Base-by-base conservation (phyloP, 2,888 invertebrate genomes). In the Linnaemya vulpina region DNA sequence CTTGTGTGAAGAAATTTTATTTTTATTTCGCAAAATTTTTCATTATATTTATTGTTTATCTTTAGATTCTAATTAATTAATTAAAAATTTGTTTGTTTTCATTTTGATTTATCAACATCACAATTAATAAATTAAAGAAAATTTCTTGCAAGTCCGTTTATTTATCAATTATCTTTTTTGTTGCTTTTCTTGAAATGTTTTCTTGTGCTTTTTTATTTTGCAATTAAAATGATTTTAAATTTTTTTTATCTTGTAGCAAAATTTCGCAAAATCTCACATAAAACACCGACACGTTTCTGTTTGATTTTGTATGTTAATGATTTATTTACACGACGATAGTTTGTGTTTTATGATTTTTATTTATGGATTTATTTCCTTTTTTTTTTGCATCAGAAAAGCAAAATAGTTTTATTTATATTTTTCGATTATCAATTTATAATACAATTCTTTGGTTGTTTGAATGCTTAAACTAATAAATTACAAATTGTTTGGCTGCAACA, bases 1-100 rank as follows among this genome's bases (percentile, higher is more conserved):
- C 90, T 90, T 90, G 90, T 89, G 90, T 90, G 86, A 80, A 51
- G 63, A 43, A 81, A 25, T 65, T 58, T 73, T n/a, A n/a, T n/a
- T n/a, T n/a, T n/a, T n/a, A n/a, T n/a, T n/a, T n/a, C n/a, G 68
- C 68, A 51, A 71, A 17, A 75, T 35, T 75, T 43, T 40, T 30
- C 55, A 2, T 35, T 35, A 17, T 75, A 68, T 68, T 49, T 25
- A 75, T 30, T 35, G 30, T 65, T 51, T 73, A 22, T 43, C 17
- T 60, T 53, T 22, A 55, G 38, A 43, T 22, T 73, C 35, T 65
- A 79, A 75, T 68, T 81, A 20, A 68, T 74, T 40, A 15, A 55
- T 38, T 55, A 30, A 40, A 51, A 20, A 20, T 58, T 17, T 60
- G 5, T 20, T 74, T 40, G 15, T 22, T 79, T 58, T 8, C 25